These are phyloP conservation scores for Tholera decimalis DNA, from an alignment of 2,888 invertebrate species.

Conservation along the genomic window DNA sequence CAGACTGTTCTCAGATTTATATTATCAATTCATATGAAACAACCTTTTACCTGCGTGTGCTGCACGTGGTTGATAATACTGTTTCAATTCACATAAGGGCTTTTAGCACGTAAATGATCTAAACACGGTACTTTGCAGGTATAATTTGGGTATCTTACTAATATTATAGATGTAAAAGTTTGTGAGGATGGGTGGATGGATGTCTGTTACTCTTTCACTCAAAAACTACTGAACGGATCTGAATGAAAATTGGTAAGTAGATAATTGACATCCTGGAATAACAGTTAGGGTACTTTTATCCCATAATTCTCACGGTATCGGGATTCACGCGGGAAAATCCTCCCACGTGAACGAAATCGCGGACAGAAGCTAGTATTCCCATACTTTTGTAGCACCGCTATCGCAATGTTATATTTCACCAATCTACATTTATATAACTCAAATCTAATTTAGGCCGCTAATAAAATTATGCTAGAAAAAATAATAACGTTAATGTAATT, in stretches of 20 bases:
- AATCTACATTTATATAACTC: constrained; percentile 2
- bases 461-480: constrained; percentile 4
- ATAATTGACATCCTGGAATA: too few relatives aligned
- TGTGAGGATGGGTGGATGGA: too few relatives aligned
- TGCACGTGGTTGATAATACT: not conserved
- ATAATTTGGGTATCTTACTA: too few relatives aligned
- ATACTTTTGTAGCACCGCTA: not conserved
- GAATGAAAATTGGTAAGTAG: too few relatives aligned
- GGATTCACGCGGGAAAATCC: too few relatives aligned
- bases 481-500: not conserved
- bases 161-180: too few relatives aligned
- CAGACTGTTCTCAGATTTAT: not conserved
- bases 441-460: not conserved
- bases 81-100: not conserved
- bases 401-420: constrained; percentile 10
- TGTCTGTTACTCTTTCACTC: too few relatives aligned
- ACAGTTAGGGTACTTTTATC: too few relatives aligned
- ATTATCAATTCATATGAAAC: not conserved
- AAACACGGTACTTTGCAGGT: not conserved
- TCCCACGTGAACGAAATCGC: too few relatives aligned
- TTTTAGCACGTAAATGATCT: not conserved
- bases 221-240: too few relatives aligned
- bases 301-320: too few relatives aligned
- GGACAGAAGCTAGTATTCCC: too few relatives aligned
- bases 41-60: not conserved